Base-by-base conservation (phyloP, 2,888 invertebrate genomes). In the Apeira syringaria region DNA sequence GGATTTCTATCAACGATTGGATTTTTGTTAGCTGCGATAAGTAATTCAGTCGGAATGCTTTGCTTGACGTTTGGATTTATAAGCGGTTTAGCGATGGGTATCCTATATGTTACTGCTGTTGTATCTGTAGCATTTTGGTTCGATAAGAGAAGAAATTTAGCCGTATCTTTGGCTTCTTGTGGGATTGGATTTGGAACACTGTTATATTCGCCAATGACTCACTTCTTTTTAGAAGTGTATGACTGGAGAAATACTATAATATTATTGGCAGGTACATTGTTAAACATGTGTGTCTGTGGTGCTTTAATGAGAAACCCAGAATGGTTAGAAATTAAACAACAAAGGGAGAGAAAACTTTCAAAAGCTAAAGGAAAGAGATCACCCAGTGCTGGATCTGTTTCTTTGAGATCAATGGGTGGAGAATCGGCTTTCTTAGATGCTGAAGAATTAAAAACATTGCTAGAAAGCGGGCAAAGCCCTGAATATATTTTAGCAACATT, bases 41-140 rank as follows among this genome's bases (percentile, higher is more conserved):
- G 93, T 59, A 92, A 93, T 55, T 94, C 94, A 10, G 92, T 97
- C 24, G 94, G 92, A 72, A 90, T 94, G 80, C 90, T 97, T 63
- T 95, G 94, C 78, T 67, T 97, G 51, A 97, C 96, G 0, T 96
- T 97, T 66, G 97, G 97, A 2, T 91, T 96, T 3, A 87, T 97
- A 29, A 94, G 96, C 29, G 97, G 97, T 0, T 73, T 97, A 38
- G 96, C 97, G 0, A 89, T 97, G 77, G 96, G 96, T 7, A 85
- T 96, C 44, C 93, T 95, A 59, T 97, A 97, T 72, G 97, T 97
- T 10, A 96, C 97, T 1, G 95, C 96, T 3, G 97, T 97, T 2
- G 97, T 97, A 0, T 95, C 96, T 26, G 96, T 98, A 26, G 97
- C 97, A 0, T 97, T 96, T 73, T 98, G 97, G 94, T 98, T 98